Percentiles rank a stretch among this genome's conserved stretches.
Evolutionary conservation across 2,888 invertebrate species (phyloP).

Genomic region (Synanthedon andrenaeformis): DNA sequence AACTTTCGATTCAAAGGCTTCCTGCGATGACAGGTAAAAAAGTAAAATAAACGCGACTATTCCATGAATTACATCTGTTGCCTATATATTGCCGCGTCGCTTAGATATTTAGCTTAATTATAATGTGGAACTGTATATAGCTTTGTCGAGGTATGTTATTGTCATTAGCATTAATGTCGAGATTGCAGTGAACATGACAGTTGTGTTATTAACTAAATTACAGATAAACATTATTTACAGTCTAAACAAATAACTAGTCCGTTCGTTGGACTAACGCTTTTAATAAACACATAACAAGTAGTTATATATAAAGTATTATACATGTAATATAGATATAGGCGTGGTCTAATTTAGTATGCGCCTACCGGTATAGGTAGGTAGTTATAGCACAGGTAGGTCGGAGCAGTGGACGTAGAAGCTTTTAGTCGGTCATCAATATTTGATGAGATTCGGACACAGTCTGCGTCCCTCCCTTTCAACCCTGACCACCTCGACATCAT

Average conservation of each 20-base stretch:
- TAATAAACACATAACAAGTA: neutral
- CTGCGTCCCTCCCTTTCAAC: slow-evolving; percentile 10
- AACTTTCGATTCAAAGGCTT: too few relatives aligned
- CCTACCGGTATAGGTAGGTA: slow-evolving; percentile 19
- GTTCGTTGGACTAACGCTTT: neutral
- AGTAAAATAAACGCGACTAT: too few relatives aligned
- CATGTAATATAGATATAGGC: slow-evolving; percentile 8
- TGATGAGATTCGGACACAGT: slow-evolving; percentile 54
- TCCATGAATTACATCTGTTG: too few relatives aligned
- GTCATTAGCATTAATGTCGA: neutral
- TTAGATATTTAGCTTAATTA: neutral
- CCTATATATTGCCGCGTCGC: neutral
- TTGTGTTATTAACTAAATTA: neutral
- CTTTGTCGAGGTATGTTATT: neutral
- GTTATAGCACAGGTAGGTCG: neutral
- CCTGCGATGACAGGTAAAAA: too few relatives aligned
- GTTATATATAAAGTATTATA: neutral
- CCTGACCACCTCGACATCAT: slow-evolving; percentile 3
- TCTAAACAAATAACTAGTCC: neutral
- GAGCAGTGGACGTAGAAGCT: slow-evolving; percentile 27
- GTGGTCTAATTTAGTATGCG: slow-evolving; percentile 38
- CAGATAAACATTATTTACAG: neutral
- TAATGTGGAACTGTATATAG: neutral
- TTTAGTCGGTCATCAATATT: slow-evolving; percentile 55
- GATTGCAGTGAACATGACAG: neutral